Percentiles rank a stretch among this genome's conserved stretches.
phyloP scores from a whole-genome alignment of 2,113 vertebrate species.

The Malurus alboscapulatus region DNA sequence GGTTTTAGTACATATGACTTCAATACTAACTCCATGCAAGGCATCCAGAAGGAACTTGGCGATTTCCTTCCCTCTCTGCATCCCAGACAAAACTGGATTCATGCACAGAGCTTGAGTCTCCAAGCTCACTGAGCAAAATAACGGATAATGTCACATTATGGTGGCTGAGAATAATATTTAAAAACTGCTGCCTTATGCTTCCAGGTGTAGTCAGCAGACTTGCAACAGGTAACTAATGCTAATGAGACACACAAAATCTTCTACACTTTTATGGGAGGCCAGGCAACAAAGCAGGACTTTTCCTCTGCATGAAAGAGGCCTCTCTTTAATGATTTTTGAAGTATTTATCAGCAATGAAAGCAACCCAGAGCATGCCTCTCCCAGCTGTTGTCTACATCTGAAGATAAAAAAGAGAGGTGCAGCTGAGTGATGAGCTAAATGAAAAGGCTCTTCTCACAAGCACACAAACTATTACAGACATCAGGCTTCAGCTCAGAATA shows the following conservation, averaged over 20 bases:
- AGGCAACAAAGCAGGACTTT: neutral
- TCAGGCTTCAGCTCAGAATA: neutral
- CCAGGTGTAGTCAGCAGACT: neutral
- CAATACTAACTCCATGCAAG: neutral
- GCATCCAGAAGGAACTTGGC: neutral
- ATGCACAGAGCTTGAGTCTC: neutral
- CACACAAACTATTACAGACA: neutral
- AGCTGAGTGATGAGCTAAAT: neutral
- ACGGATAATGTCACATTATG: neutral
- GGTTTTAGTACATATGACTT: neutral
- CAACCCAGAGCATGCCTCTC: neutral
- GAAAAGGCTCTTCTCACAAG: neutral
- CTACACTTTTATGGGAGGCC: neutral
- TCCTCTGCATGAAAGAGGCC: neutral
- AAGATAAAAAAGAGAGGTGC: neutral
- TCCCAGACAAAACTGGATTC: neutral
- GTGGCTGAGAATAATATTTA: neutral
- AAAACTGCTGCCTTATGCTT: neutral
- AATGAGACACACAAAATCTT: neutral
- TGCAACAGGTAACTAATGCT: neutral
- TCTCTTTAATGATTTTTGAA: slow-evolving; percentile 12
- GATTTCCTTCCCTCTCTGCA: neutral
- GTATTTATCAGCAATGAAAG: neutral
- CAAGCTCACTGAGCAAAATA: neutral
- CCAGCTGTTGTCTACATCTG: neutral